These are phyloP conservation scores for Malurus melanocephalus DNA, from an alignment of 2,113 vertebrate genomes.

Conservation along the genomic window DNA sequence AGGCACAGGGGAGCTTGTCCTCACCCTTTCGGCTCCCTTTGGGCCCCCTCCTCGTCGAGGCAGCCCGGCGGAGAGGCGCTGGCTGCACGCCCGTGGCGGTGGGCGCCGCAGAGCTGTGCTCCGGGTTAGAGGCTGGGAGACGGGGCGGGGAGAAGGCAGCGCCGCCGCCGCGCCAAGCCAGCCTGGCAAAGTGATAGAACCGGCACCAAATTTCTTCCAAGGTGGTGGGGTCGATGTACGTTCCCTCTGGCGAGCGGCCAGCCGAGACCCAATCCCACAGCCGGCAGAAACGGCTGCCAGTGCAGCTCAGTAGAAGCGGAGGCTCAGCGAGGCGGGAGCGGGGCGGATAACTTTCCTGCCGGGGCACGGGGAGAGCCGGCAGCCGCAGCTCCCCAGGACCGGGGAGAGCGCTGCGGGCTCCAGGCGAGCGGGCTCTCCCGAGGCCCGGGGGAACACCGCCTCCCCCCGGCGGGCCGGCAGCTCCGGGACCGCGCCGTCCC, in stretches of 20 bases:
- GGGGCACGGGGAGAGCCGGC: no score
- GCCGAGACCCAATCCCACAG: background rate
- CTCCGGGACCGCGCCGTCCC: background rate
- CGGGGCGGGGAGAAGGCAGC: background rate
- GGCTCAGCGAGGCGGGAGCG: background rate
- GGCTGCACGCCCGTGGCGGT: background rate
- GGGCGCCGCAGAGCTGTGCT: background rate
- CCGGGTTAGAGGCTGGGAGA: background rate
- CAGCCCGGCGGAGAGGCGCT: background rate
- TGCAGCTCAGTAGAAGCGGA: background rate
- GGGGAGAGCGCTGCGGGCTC: background rate
- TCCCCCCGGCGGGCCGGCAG: background rate
- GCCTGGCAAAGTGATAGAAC: background rate
- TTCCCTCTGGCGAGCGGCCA: background rate
- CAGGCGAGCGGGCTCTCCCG: background rate
- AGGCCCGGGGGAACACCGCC: background rate
- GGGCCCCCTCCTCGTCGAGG: no score
- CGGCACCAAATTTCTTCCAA: background rate
- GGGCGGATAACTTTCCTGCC: background rate
- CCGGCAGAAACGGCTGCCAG: background rate
- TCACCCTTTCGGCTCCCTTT: no score
- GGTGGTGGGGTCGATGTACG: background rate
- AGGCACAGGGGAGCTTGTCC: background rate
- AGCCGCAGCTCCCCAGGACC: background rate
- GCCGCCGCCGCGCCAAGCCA: background rate